Percentiles rank a stretch among this genome's conserved stretches.
Conservation (phyloP, 2,888 invertebrate species). For the Thyatira batis region DNA sequence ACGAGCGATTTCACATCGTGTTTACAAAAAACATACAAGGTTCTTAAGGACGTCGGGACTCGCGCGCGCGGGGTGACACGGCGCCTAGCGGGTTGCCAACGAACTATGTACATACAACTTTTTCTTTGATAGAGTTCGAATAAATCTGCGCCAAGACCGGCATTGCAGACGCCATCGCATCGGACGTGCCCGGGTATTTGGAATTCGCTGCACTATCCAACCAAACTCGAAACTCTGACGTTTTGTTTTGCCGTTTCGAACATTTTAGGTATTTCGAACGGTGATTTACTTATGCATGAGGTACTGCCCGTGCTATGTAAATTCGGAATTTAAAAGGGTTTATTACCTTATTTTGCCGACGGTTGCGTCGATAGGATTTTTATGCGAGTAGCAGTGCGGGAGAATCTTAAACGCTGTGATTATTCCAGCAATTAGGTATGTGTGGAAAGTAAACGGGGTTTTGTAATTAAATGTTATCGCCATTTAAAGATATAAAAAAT, state of each 20-base stretch:
- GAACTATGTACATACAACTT: slow-evolving; percentile 68
- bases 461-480: background rate
- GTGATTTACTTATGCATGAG: background rate
- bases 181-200: slow-evolving; percentile 48
- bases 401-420: background rate
- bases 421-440: background rate
- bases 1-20: background rate
- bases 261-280: background rate
- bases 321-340: background rate
- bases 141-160: slow-evolving; percentile 66
- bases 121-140: slow-evolving; percentile 78
- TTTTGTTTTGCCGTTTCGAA: slow-evolving; percentile 9
- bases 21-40: slow-evolving; percentile 25
- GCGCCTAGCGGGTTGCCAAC: slow-evolving; percentile 68
- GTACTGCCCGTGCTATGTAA: background rate
- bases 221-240: slow-evolving; percentile 24
- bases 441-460: background rate
- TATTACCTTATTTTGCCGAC: background rate
- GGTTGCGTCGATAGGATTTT: background rate
- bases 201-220: slow-evolving; percentile 41
- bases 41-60: slow-evolving; percentile 29
- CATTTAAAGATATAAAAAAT: background rate
- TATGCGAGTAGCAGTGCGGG: background rate
- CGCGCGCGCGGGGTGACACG: slow-evolving; percentile 52
- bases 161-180: slow-evolving; percentile 57